Evolutionary conservation across 2,888 invertebrate species (phyloP), one percentile per base, ranked within the genome.

Genomic region (Ferrisia virgata): DNA sequence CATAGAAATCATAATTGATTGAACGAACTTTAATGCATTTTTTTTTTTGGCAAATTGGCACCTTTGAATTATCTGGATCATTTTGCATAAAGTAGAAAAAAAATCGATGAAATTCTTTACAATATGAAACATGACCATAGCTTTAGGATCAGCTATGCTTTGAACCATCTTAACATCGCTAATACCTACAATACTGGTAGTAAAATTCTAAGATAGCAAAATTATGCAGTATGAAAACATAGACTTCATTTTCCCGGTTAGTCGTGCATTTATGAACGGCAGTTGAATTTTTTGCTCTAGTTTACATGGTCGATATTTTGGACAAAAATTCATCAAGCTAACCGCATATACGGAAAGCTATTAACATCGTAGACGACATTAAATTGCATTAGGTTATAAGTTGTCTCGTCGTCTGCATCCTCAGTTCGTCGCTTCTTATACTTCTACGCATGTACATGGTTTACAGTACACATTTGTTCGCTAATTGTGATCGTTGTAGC

Each of bases 231-330:
- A n/a, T n/a, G 36, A 22, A 53, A 53, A 6, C 8, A 22, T 22
- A 22, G 22, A 8, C 22, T 53, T 18, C 22, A 78, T 79, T 18
- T 43, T 79, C 18, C 79, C 15, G 25, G 28, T 43, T 43, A 79
- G 8, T 39, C 25, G 40, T 11, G 79, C 28, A 78, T 78, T 22
- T 36, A 13, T 25, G 33, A 78, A 78, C 25, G 39, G 22, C 78
- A 39, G 78, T 78, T 78, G 36, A 78, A 78, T 39, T 39, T 39
- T 78, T 78, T 78, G 78, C 78, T 39, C 78, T 36, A 36, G 18
- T 78, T 78, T 78, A 39, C 78, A 64, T 64, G 64, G 64, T 64
- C 64, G 28, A 64, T 28, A 28, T 64, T 64, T 64, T 64, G 28
- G 64, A 15, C n/a, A 64, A 43, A 64, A 64, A 64, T 64, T 64